Evolutionary conservation across 2,888 invertebrate genomes (phyloP), one percentile per base, ranked within the genome.

Genomic region (Blera fallax): DNA sequence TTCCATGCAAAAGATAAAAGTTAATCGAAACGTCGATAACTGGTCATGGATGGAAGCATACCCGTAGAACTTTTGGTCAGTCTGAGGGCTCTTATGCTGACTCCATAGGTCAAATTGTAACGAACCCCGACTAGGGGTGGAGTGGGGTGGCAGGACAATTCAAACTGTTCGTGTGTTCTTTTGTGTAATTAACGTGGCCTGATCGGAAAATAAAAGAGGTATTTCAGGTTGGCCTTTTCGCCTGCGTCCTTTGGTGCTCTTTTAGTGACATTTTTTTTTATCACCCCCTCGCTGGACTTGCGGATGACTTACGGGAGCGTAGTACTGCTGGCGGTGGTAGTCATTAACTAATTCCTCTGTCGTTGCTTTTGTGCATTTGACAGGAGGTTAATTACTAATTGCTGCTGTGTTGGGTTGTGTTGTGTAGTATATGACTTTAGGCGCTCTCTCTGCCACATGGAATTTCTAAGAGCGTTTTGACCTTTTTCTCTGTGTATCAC

Each of bases 101-200:
- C 69, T 48, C 78, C 65, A 60, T 70, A 65, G 62, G 77, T 72
- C 82, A 82, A 70, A 81, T 29, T 77, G 70, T 70, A 81, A 64
- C 78, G 14, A 72, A 60, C n/a, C 24, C 24, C 24, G 24, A 4
- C 24, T 4, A n/a, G n/a, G n/a, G n/a, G 16, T 8, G 5, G 27
- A 43, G 54, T 11, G 65, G 43, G n/a, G n/a, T 24, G 40, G 37
- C 29, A 52, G 21, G 43, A 58, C 73, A 73, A 69, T 83, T 54
- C 73, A 67, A 54, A 37, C 48, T 56, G 48, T 67, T 73, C 67
- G 69, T 84, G 69, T 81, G 76, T 64, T 70, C 73, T 74, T 79
- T 84, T 84, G 83, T 79, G 79, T 84, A 84, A 79, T 84, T 84
- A 84, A 84, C 79, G 74, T 64, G 74, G 34, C 62, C 79, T 69